Conservation (phyloP, 1,140 invertebrate genomes). For the Stratiolaelaps scimitus region DNA sequence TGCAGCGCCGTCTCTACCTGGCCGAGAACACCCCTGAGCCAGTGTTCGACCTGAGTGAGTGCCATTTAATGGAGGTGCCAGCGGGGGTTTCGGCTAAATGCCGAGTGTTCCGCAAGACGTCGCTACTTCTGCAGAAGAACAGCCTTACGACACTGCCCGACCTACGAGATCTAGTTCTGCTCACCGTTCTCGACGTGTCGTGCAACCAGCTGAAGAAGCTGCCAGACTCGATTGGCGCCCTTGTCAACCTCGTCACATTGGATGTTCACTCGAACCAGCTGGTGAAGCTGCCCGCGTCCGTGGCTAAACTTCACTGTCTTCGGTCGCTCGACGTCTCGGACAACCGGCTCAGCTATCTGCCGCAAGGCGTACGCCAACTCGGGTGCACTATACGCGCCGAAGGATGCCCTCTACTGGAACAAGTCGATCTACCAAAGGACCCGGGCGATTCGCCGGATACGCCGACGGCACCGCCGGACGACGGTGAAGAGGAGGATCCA, state of each 20-base stretch:
- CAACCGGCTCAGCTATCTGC: neutral
- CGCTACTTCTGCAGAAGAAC: constrained; percentile 7
- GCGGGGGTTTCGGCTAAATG: constrained; percentile 1
- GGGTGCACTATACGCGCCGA: constrained; percentile 14
- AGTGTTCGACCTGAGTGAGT: constrained; percentile 4
- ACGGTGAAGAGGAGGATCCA: neutral
- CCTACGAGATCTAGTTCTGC: neutral
- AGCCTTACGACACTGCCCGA: neutral
- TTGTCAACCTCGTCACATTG: neutral
- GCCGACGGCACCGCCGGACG: neutral
- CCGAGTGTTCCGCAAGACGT: constrained; percentile 24
- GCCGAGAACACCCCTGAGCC: constrained; percentile 22
- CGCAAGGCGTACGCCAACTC: neutral
- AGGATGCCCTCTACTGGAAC: constrained; percentile 8
- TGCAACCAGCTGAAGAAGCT: constrained; percentile 12
- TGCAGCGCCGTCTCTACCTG: constrained; percentile 12
- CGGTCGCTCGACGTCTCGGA: constrained; percentile 2
- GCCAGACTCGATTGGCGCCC: neutral
- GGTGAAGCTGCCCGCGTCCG: neutral
- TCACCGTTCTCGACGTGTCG: constrained; percentile 15
- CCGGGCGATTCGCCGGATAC: neutral
- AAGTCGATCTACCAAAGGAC: neutral
- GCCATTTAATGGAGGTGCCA: neutral
- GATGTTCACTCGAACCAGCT: constrained; percentile 22
- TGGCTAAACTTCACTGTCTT: neutral